Base-by-base conservation (phyloP, 2,888 invertebrate genomes). In the Aphidius colemani region DNA sequence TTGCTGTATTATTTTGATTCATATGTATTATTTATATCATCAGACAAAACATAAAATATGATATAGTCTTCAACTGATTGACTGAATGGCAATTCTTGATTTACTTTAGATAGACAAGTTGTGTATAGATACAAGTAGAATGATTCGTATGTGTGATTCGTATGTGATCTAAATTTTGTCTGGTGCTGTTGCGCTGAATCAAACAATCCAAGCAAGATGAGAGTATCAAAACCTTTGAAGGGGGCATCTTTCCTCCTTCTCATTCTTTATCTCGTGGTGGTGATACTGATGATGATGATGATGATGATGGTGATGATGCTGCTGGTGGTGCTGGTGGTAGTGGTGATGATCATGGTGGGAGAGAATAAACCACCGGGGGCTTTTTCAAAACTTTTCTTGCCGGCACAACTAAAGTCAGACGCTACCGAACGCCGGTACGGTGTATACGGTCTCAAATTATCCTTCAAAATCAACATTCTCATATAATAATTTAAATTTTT, bases 351-450 rank as follows among this genome's bases (percentile, higher is more conserved):
- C 59, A 59, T 67, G 57, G 64, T 10, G 66, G 61, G 66, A 11
- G 64, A 67, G 2, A 61, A 65, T 72, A 74, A 75, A 70, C 75
- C 71, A 75, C 70, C 68, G 68, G 75, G 74, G 67, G 76, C 75
- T 80, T 80, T 80, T 79, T 76, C 79, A 81, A 80, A 80, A 80
- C 78, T 80, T 80, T 80, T 79, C 79, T 80, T 75, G 78, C 76
- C 77, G 76, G 79, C 75, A 73, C 78, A 30, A 30, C 30, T 30
- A 30, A 30, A 30, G 30, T 77, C 80, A 79, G 80, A 78, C 77
- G 78, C 77, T 79, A 79, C 78, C 80, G 77, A 78, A 78, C 78
- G 75, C 78, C 78, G 80, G 79, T 75, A 71, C 77, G 76, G 78
- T 76, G 76, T 78, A 72, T 73, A 71, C 71, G 65, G 66, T 66